Base-by-base conservation (phyloP, 2,888 invertebrate genomes). In the Philereme transversata region DNA sequence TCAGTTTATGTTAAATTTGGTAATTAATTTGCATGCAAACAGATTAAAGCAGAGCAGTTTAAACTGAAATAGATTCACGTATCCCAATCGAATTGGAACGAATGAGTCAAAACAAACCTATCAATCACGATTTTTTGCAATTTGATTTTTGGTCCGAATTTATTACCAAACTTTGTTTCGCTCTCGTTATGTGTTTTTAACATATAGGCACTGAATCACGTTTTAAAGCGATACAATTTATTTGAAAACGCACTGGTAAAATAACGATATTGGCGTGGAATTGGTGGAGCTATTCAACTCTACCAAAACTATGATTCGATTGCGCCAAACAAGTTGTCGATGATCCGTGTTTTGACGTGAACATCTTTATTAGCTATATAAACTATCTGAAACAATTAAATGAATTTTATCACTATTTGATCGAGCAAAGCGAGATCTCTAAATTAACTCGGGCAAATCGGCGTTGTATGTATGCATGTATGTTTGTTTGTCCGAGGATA, bases 61-160 rank as follows among this genome's bases (percentile, higher is more conserved):
- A 74, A 77, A 81, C 75, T 72, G 74, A 76, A 76, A 83, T 75
- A 77, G 75, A 76, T 76, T 75, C 64, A 64, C 62, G 67, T 67
- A 63, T 68, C 73, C 58, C 70, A 71, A 74, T 73, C 74, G 74
- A 73, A 76, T 75, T 72, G 67, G 67, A 72, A 73, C 70, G 77
- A 78, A 79, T 77, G 78, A 76, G 74, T 68, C 73, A 76, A 79
- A 82, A 81, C 79, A 81, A 80, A 76, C 72, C 70, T 68, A 82
- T 81, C 79, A 73, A 77, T 79, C 78, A 77, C 68, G 72, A 64
- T 66, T 68, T 70, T 77, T 74, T 68, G 65, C 62, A 65, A 67
- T 75, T 77, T 71, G 70, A 70, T 73, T 72, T 67, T 62, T 63
- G 57, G 46, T 57, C 58, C 36, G 46, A 64, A 68, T 70, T 72